phyloP scores from a whole-genome alignment of 1,140 invertebrate species.

The Trialeurodes vaporariorum region DNA sequence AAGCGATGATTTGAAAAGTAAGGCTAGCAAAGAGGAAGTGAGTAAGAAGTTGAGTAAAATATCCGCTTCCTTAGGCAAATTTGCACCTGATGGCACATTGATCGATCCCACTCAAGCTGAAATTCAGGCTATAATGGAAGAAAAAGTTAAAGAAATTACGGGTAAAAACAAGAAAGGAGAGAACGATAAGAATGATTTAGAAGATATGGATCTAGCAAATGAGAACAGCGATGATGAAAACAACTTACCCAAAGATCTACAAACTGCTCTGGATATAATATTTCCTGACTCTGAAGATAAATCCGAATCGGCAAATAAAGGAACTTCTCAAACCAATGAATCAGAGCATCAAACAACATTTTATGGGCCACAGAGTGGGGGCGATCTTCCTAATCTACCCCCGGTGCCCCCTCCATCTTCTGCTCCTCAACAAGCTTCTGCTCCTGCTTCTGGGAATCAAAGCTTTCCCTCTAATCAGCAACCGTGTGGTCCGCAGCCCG shows the following conservation, averaged over 20 bases:
- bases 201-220: conserved; percentile 40
- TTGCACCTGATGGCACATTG: conserved; percentile 34
- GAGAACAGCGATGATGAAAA: conserved; percentile 26
- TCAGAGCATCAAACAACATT: background rate
- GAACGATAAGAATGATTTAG: conserved; percentile 25
- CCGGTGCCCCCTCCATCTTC: background rate
- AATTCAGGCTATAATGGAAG: conserved; percentile 2
- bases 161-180: conserved; percentile 3
- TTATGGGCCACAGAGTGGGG: background rate
- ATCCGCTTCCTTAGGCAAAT: conserved; percentile 33
- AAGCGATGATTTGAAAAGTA: conserved; percentile 15
- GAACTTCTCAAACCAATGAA: background rate
- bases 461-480: too few relatives aligned
- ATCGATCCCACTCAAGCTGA: conserved; percentile 27
- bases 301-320: background rate
- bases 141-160: background rate
- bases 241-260: conserved; percentile 46
- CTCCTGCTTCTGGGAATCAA: too few relatives aligned
- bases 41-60: conserved; percentile 13
- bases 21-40: conserved; percentile 16
- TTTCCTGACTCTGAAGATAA: conserved; percentile 39
- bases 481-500: too few relatives aligned
- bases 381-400: background rate
- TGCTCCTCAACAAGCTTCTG: too few relatives aligned
- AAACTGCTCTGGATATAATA: conserved; percentile 57